phyloP scores from a whole-genome alignment of 2,113 vertebrate genomes.

The Camelus dromedarius region DNA sequence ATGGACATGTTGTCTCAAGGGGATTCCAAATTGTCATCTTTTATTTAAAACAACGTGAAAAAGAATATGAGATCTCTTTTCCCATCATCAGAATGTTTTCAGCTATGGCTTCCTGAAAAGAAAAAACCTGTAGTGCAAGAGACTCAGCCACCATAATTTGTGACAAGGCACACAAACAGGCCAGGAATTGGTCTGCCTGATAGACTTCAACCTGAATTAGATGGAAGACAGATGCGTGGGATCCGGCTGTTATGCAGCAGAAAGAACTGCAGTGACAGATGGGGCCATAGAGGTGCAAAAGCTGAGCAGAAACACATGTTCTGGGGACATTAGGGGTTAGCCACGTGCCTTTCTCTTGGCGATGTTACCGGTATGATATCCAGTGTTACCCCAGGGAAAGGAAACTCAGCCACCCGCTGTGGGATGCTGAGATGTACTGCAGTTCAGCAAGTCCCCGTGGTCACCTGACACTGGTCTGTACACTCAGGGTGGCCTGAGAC shows the following conservation, averaged over 20 bases:
- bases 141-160: not conserved
- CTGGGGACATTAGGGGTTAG: not conserved
- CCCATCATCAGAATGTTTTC: not conserved
- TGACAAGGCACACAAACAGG: not conserved
- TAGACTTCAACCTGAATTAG: slow-evolving; percentile 60
- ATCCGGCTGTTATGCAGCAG: not conserved
- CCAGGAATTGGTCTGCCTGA: not conserved
- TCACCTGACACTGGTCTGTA: not conserved
- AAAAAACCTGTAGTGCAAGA: not conserved
- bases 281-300: slow-evolving; percentile 52
- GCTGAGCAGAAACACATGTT: slow-evolving; percentile 51
- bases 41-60: not conserved
- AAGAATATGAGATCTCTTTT: slow-evolving; percentile 7
- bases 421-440: not conserved
- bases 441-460: not conserved
- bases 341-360: not conserved
- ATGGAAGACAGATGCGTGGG: slow-evolving; percentile 20
- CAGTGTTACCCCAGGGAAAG: not conserved
- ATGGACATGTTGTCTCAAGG: not conserved
- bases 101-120: not conserved
- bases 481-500: not conserved
- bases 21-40: not conserved
- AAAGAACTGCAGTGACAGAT: not conserved
- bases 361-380: slow-evolving; percentile 40
- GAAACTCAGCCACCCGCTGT: not conserved